Conservation (phyloP, 1,140 invertebrate genomes). For the Philotrypesis tridentata region DNA sequence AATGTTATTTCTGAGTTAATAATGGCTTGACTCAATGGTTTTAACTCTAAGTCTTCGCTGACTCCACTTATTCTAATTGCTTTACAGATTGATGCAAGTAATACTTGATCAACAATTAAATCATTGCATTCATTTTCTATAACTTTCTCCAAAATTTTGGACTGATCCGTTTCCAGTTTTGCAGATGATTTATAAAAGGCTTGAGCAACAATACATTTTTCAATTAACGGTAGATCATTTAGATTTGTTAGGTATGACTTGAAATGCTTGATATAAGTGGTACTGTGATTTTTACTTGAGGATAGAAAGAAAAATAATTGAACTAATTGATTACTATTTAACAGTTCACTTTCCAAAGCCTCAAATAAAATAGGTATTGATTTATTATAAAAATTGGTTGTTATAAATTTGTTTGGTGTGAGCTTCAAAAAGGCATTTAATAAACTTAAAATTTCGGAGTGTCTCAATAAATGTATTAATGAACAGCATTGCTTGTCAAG, state of each 20-base stretch:
- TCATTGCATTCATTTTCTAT: conserved; percentile 40
- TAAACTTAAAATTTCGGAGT: conserved; percentile 8
- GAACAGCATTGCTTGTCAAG: neutral
- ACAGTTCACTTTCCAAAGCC: neutral
- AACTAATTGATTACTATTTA: conserved; percentile 38
- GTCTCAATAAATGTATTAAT: neutral
- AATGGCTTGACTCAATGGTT: conserved; percentile 49
- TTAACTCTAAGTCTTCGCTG: conserved; percentile 31
- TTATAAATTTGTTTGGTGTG: neutral
- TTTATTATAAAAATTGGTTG: conserved; percentile 10
- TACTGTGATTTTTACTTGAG: conserved; percentile 32
- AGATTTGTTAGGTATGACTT: conserved; percentile 44
- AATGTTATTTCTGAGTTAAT: conserved; percentile 27
- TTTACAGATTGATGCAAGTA: conserved; percentile 52
- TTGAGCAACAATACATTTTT: conserved; percentile 49
- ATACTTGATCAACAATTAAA: conserved; percentile 43
- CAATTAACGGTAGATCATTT: conserved; percentile 47
- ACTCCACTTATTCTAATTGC: conserved; percentile 42
- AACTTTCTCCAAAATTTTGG: conserved; percentile 37
- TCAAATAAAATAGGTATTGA: neutral
- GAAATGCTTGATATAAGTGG: conserved; percentile 28
- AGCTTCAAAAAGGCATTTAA: conserved; percentile 14
- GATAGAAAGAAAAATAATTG: conserved; percentile 49
- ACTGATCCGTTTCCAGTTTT: conserved; percentile 27
- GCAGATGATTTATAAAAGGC: conserved; percentile 48